Base-by-base conservation (phyloP, 2,797 vertebrate genomes). In the Labeo calbasu region DNA sequence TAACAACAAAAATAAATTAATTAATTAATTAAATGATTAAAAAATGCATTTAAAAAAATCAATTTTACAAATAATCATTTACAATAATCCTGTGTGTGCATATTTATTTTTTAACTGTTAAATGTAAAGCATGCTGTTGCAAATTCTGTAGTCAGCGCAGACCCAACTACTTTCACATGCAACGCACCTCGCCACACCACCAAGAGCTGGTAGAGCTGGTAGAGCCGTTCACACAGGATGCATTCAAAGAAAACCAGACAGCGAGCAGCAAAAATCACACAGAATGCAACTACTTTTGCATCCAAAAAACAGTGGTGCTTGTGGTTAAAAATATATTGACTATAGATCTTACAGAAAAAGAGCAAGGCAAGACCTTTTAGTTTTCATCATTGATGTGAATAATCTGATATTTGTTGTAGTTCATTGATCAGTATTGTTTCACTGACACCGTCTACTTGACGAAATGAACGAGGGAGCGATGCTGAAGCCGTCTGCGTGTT, bases 401-500 rank as follows among this genome's bases (percentile, higher is more conserved):
- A 1, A 40, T 21, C 12, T 1, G 0, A 50, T 19, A 40, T 57
- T 28, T 23, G 43, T 12, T 25, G 28, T 17, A 63, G 21, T 32
- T 59, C 21, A 59, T 77, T 36, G 11, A 75, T 40, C 13, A 46
- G 32, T 55, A 83, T 12, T 28, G 50, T 61, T 61, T 51, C 25
- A 71, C 19, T 50, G 65, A 36, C 19, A 23, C 4, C 21, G 13
- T 59, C 14, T 43, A 63, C 32, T 50, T 59, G 19, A 87, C 17
- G 75, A 83, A 76, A 61, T n/a, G 61, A 78, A 63, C 2, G 9
- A 69, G 76, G 23, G 23, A 84, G 68, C 1, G 43, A 78, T 21
- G 70, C 70, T 77, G 82, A 88, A 90, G 90, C 91, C 89, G 91
- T 89, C 87, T 90, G 89, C 81, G 57, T 50, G 89, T 89, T 90